Conservation (phyloP, 2,888 invertebrate genomes). For the Melipona bicolor region DNA sequence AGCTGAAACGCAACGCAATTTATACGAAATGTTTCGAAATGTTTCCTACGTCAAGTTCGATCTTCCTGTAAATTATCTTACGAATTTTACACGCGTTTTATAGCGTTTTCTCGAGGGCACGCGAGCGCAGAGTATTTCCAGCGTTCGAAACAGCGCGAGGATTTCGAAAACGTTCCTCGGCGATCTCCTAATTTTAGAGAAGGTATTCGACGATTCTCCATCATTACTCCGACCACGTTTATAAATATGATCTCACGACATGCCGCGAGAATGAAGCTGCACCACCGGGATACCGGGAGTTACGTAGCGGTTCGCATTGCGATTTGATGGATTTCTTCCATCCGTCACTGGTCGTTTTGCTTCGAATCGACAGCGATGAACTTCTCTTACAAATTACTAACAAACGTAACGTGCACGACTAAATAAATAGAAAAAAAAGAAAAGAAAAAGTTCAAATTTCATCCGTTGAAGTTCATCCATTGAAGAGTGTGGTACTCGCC, state of each 20-base stretch:
- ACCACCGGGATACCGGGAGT: neutral
- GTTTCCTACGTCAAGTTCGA: neutral
- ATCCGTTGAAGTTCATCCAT: too few relatives aligned
- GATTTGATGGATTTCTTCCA: conserved; percentile 33
- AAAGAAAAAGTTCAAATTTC: too few relatives aligned
- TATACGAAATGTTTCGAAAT: neutral
- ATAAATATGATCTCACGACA: conserved; percentile 62
- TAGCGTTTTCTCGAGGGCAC: neutral
- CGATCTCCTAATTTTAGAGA: conserved; percentile 54
- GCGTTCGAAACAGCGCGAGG: neutral
- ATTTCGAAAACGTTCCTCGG: conserved; percentile 28
- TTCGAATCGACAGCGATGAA: too few relatives aligned
- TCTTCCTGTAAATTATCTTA: neutral
- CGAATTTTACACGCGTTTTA: neutral
- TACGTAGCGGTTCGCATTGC: conserved; percentile 35
- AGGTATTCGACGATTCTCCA: conserved; percentile 37
- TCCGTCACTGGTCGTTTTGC: neutral
- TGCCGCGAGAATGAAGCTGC: conserved; percentile 43
- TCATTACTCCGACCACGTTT: conserved; percentile 43
- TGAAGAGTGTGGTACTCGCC: neutral
- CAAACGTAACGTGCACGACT: too few relatives aligned
- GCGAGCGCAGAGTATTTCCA: conserved; percentile 13
- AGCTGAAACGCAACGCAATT: neutral
- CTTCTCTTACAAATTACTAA: neutral
- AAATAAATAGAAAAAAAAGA: too few relatives aligned